Percentiles rank a stretch among this genome's conserved stretches.
phyloP scores from a whole-genome alignment of 2,888 invertebrate genomes.

The Synergus umbraculus region DNA sequence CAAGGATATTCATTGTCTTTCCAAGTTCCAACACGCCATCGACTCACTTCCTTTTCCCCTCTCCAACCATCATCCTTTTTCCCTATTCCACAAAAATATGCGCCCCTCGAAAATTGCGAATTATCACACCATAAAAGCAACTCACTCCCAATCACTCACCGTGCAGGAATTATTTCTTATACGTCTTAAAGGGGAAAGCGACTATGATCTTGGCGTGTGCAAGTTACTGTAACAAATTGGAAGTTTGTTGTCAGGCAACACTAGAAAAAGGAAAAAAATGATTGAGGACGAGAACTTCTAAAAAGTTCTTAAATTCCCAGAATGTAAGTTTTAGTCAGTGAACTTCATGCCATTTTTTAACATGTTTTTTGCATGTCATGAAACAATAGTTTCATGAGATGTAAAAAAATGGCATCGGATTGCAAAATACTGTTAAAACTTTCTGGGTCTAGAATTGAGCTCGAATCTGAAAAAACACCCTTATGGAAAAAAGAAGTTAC shows the following conservation, averaged over 20 bases:
- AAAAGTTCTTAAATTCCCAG: too few relatives aligned
- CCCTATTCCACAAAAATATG: too few relatives aligned
- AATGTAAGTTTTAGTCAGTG: neutral
- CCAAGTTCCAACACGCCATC: neutral
- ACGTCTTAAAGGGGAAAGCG: neutral
- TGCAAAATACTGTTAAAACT: neutral
- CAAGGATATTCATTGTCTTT: constrained; percentile 47
- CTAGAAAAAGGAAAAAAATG: neutral
- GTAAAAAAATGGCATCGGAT: too few relatives aligned
- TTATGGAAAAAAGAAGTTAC: constrained; percentile 38
- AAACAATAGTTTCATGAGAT: too few relatives aligned
- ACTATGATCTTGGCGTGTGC: constrained; percentile 7
- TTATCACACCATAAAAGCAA: neutral
- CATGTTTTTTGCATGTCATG: too few relatives aligned
- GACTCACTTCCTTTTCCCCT: neutral
- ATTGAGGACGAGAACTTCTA: neutral
- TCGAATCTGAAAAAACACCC: neutral
- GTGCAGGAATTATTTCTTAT: constrained; percentile 7
- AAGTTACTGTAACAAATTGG: constrained; percentile 7
- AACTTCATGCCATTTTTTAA: too few relatives aligned
- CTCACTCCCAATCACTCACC: neutral
- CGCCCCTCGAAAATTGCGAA: neutral
- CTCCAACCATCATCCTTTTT: too few relatives aligned
- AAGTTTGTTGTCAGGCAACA: neutral
- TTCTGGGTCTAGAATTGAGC: neutral